Evolutionary conservation across 37 sponge, comb jelly and placozoan species (phyloP).

Genomic region (Spongilla lacustris): DNA sequence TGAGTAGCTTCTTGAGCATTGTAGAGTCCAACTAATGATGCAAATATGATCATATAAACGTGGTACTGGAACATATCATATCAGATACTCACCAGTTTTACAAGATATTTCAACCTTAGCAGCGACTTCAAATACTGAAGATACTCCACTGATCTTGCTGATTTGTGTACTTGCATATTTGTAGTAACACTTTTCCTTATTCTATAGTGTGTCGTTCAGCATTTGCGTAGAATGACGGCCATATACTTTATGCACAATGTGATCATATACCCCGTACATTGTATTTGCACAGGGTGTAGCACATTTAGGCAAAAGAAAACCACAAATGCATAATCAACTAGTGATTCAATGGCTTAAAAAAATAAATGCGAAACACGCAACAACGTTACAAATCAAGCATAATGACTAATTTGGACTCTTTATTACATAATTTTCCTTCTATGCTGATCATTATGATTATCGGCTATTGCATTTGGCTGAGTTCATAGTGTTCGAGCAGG

Average conservation of each 20-base stretch:
- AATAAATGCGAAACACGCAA: neutral
- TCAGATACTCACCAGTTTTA: conserved; percentile 1
- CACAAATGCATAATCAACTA: neutral
- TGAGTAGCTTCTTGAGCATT: neutral
- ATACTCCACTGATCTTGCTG: conserved; percentile 1
- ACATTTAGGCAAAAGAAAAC: neutral
- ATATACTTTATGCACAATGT: neutral
- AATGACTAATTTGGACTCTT: neutral
- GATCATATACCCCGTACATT: neutral
- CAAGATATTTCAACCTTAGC: conserved; percentile 1
- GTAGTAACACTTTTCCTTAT: neutral
- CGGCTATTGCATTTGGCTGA: neutral
- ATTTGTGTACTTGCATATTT: conserved; percentile 1
- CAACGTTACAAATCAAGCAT: conserved; percentile 1
- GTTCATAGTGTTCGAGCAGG: neutral
- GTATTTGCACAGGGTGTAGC: neutral
- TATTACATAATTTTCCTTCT: neutral
- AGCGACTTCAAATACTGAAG: conserved; percentile 1
- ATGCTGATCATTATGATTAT: conserved; percentile 1
- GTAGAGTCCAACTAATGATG: neutral
- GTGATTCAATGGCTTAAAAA: neutral
- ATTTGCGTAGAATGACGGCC: neutral
- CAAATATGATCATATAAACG: neutral
- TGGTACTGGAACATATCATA: neutral
- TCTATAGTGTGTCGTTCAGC: neutral